A percentile compares a stretch with the other conserved stretches of the same genome.
Conservation (phyloP, 2,113 vertebrate genomes). For the Octodon degus region DNA sequence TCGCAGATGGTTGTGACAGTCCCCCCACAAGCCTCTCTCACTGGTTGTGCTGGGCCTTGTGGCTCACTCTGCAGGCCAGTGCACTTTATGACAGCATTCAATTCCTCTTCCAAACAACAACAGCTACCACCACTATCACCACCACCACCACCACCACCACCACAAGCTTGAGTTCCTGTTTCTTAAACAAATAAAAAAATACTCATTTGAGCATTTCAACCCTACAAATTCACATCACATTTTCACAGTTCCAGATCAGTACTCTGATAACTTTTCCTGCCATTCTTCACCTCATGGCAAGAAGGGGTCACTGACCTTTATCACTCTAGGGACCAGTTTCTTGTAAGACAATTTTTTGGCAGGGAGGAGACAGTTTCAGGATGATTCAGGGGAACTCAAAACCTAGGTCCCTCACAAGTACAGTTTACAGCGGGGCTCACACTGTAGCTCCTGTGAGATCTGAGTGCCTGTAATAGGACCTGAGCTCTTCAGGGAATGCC, state of each 20-base stretch:
- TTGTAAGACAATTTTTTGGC: neutral
- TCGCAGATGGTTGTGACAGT: neutral
- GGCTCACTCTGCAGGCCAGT: neutral
- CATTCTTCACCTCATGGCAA: neutral
- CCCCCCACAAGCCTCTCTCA: neutral
- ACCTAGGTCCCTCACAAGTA: neutral
- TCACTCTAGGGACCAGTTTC: neutral
- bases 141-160: neutral
- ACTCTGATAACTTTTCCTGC: neutral
- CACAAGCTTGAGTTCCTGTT: neutral
- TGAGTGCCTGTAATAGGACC: neutral
- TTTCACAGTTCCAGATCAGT: neutral
- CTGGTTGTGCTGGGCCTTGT: neutral
- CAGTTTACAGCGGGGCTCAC: neutral
- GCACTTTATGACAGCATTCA: neutral
- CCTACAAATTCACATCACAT: slow-evolving; percentile 24
- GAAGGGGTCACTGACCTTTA: neutral
- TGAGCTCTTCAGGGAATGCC: neutral
- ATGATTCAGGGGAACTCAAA: neutral
- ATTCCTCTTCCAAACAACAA: slow-evolving; percentile 30
- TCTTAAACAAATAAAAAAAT: slow-evolving; percentile 34
- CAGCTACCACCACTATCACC: too few relatives aligned
- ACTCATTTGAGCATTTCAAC: neutral
- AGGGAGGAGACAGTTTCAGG: neutral
- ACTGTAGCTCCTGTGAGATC: neutral